phyloP scores from a whole-genome alignment of 2,113 vertebrate species.

The Sorex araneus region DNA sequence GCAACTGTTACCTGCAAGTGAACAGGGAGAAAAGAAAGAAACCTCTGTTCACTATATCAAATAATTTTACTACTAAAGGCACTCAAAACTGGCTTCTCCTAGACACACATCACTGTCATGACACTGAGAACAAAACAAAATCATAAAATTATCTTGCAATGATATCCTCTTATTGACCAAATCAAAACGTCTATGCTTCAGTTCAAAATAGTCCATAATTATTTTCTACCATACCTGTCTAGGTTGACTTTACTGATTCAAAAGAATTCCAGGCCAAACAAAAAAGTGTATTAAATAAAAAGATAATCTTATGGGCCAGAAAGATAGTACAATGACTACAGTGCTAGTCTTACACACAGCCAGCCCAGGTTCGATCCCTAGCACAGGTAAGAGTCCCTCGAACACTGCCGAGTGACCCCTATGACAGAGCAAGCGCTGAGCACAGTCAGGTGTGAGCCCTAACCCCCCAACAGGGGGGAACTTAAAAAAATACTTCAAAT shows the following conservation, averaged over 20 bases:
- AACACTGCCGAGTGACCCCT: no score
- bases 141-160: background rate
- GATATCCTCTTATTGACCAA: slow-evolving; percentile 5
- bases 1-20: background rate
- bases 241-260: slow-evolving; percentile 55
- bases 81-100: slow-evolving; percentile 46
- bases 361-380: no score
- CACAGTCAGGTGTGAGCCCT: no score
- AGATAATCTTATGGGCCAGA: background rate
- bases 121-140: slow-evolving; percentile 16
- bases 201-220: slow-evolving; percentile 52
- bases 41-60: slow-evolving; percentile 5
- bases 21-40: background rate
- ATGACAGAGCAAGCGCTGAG: no score
- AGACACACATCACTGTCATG: slow-evolving; percentile 8
- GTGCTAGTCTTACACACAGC: no score
- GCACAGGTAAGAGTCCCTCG: no score
- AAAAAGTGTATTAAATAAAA: slow-evolving; percentile 52
- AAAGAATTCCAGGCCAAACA: slow-evolving; percentile 19
- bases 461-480: no score
- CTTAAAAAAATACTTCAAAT: background rate
- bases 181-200: slow-evolving; percentile 45
- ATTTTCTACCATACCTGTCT: slow-evolving; percentile 25
- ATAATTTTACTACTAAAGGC: slow-evolving; percentile 21
- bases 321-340: no score